Evolutionary conservation across 1,140 invertebrate species (phyloP), one percentile per base, ranked within the genome.

Genomic region (Ericerus pela): DNA sequence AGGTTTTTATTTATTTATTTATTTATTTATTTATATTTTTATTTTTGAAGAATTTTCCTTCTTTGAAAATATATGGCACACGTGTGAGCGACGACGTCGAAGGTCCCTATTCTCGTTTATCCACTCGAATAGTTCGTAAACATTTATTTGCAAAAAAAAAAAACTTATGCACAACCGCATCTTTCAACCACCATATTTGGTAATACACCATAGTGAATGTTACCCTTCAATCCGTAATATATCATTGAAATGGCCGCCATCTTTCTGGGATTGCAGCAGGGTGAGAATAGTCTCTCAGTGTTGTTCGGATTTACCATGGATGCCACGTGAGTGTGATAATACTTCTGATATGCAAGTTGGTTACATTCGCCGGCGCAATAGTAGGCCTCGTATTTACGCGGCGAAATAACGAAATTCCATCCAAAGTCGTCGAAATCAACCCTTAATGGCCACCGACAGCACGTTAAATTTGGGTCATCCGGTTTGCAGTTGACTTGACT

Each of bases 381-480:
- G 72, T 93, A 92, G 16, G 95, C 94, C 65, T 95, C 84, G 72
- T 97, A 99, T 60, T 83, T 80, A 63, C 88, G 88, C 0, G 95
- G 95, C 0, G 93, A 93, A 30, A 99, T 91, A 63, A 98, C 93
- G 85, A 93, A 98, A 64, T 96, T 91, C 93, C 94, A 97, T 11
- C 91, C 92, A 65, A 98, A 92, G 60, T 90, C 87, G 62, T 85
- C 86, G 70, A 99, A 98, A 72, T 97, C 89, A 12, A 99, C 91
- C 11, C 86, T 87, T 16, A 98, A 75, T 1, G 88, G 85, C 68
- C 92, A 93, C 14, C 88, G 80, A 67, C 90, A 94, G 69, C 90
- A 93, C 22, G 87, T 76, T 3, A 78, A 76, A 64, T 93, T 86
- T 57, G 83, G 76, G 2, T 77, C 80, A 47, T 79, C 77, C 60